Evolutionary conservation across 2,113 vertebrate genomes (phyloP), one percentile per base, ranked within the genome.

Genomic region (Rattus rattus): DNA sequence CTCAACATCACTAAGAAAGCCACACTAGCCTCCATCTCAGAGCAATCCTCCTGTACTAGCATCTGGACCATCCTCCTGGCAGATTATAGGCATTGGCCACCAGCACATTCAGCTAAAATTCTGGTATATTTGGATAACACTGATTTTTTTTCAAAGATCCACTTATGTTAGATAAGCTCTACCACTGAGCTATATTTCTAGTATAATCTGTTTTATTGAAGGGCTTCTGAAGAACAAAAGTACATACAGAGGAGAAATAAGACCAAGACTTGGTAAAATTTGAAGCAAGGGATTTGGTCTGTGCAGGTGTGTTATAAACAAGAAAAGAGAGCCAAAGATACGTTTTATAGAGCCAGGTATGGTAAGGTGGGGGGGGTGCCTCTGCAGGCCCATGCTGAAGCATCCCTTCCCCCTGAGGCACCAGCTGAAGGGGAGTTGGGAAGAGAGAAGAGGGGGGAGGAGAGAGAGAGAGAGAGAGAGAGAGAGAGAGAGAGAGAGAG

Each of bases 381-480:
- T 63, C 22, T 22, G 61, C 22, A 24, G 22, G 61, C 7, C 9
- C 63, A 67, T 13, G 65, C 65, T 30, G 28, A 67, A 26, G 65
- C 28, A 67, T 12, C 65, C 65, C 8, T 65, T 67, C 65, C 11
- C 65, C 65, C 65, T 13, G 28, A 67, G 65, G 28, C 12, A 67
- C 10, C 65, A 67, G 65, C 1, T 30, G 65, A 2, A 4, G 65
- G 65, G 63, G 24, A 65, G 9, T 65, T 65, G 26, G 63, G 3
- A 28, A 67, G 28, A 28, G 4, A 7, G 0, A 11, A 67, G 28
- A 5, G 11, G 5, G 28, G 28, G 26, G 4, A 7, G 0, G 28
- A 67, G 28, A 5, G 11, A 13, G 28, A 13, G 28, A 67, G 4
- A 13, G 28, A 67, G 28, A 5, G 12, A 13, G 12, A 12, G 63